Evolutionary conservation across 2,113 vertebrate species (phyloP), one percentile per base, ranked within the genome.

Genomic region (Gymnocephalus cernua): DNA sequence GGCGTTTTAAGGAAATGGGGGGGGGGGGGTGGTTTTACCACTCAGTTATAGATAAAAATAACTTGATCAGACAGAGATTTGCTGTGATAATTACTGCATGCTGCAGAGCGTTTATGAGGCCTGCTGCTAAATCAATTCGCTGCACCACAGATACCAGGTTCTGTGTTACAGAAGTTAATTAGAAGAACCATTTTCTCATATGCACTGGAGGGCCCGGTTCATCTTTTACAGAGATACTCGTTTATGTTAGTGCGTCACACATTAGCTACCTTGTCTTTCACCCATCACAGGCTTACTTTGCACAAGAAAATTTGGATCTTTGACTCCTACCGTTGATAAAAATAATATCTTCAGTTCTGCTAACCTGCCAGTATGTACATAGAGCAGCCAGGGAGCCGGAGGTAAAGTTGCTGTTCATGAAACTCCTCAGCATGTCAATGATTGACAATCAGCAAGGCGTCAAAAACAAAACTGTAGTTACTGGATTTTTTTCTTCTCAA

Each of bases 101-200:
- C 86, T 27, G 35, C 73, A 65, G 79, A 63, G 74, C 25, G 25
- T 77, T 83, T 68, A 85, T 68, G 73, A 78, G 64, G 25, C 64
- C 41, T 4, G 23, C 68, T 48, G 79, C 64, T 80, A 62, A 85
- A 77, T 77, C 76, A 75, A 87, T 90, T 87, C 63, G 65, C 83
- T 27, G 73, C 83, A 0, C 82, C 68, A 64, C 77, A 71, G 73
- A 85, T 4, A 66, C 4, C 48, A 66, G 63, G 51, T 64, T 83
- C 51, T 87, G 54, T 78, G 82, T 80, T 71, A 29, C 64, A 14
- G n/a, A 63, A 74, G 65, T 78, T 74, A 80, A 89, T 87, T 85
- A 78, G 74, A 54, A 35, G 65, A 10, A 59, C n/a, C 8, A n/a
- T 75, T 71, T 74, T 53, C 69, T 71, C 69, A 45, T 41, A 58